A percentile compares a stretch with the other conserved stretches of the same genome.
Evolutionary conservation across 1,140 invertebrate genomes (phyloP).

Genomic region (Diorhabda carinulata): DNA sequence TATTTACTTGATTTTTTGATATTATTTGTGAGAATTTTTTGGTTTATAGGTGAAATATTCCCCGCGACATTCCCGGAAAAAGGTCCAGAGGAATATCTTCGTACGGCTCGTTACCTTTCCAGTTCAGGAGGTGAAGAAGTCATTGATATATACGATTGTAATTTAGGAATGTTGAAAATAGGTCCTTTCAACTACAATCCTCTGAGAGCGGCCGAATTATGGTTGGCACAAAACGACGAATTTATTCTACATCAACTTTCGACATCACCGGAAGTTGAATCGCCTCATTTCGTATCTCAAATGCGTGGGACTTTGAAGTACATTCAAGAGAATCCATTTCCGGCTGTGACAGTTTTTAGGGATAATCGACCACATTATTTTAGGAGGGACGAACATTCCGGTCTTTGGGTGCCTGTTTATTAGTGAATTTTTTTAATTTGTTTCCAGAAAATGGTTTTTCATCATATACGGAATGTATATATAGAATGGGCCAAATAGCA

Average conservation of each 20-base stretch:
- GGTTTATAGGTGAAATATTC: slow-evolving; percentile 74
- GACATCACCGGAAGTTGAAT: slow-evolving; percentile 88
- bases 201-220: slow-evolving; percentile 81
- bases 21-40: background rate
- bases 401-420: slow-evolving; percentile 69
- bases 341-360: slow-evolving; percentile 87
- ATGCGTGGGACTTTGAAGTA: slow-evolving; percentile 84
- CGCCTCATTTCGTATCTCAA: slow-evolving; percentile 77
- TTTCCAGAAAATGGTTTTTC: too few relatives aligned
- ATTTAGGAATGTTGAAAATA: slow-evolving; percentile 77
- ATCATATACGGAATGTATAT: too few relatives aligned
- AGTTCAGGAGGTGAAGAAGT: slow-evolving; percentile 73
- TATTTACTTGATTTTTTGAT: slow-evolving; percentile 4
- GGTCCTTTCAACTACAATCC: slow-evolving; percentile 94
- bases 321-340: slow-evolving; percentile 92
- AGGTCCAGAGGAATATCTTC: slow-evolving; percentile 81
- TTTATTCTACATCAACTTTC: slow-evolving; percentile 90
- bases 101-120: slow-evolving; percentile 76
- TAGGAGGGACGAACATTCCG: slow-evolving; percentile 80
- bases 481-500: too few relatives aligned
- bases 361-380: slow-evolving; percentile 89
- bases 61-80: slow-evolving; percentile 90
- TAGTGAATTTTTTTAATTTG: background rate
- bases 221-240: slow-evolving; percentile 85
- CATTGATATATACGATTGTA: slow-evolving; percentile 86